Evolutionary conservation across 2,797 vertebrate species (phyloP), one percentile per base, ranked within the genome.

Genomic region (Apogon hyalosoma): DNA sequence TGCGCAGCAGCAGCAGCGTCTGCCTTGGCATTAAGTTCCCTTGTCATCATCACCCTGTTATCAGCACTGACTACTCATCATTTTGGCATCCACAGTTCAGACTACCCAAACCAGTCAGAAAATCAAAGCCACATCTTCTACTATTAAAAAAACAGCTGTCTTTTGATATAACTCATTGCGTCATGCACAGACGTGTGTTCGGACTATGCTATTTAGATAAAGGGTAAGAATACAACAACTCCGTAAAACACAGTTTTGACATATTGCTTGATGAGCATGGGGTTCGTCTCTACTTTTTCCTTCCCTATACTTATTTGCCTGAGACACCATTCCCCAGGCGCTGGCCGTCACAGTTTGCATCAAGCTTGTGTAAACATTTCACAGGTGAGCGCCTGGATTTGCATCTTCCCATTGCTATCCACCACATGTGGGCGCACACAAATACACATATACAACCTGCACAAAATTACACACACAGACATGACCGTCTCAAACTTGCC

Each of bases 331-430:
- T 91, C 83, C 84, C 80, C 69, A 77, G 86, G 88, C 78, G 70
- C 86, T 82, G 90, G 86, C 88, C 73, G 76, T 92, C 90, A 90
- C 87, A 86, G 91, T 94, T 94, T 94, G 93, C 93, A 94, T 94
- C 82, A 69, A 85, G 82, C 89, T 71, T 91, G 79, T 85, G 87
- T 90, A 93, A 94, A 93, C 93, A 93, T 91, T 93, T 93, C 90
- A 93, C 93, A 94, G 92, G 92, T 94, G 93, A 94, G 87, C 79
- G 83, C 80, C 56, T 78, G 80, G 72, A 94, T 95, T 95, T 95
- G 94, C 93, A 95, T 95, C 83, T 74, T 69, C 41, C 53, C 84
- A 82, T 87, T 47, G 71, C 82, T 80, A 80, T 69, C 82, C 79
- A 86, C 83, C 88, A 80, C 88, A 88, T 63, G 79, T 31, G 67